These are phyloP conservation scores for Psophia crepitans DNA, from an alignment of 2,113 vertebrate species.

Conservation along the genomic window DNA sequence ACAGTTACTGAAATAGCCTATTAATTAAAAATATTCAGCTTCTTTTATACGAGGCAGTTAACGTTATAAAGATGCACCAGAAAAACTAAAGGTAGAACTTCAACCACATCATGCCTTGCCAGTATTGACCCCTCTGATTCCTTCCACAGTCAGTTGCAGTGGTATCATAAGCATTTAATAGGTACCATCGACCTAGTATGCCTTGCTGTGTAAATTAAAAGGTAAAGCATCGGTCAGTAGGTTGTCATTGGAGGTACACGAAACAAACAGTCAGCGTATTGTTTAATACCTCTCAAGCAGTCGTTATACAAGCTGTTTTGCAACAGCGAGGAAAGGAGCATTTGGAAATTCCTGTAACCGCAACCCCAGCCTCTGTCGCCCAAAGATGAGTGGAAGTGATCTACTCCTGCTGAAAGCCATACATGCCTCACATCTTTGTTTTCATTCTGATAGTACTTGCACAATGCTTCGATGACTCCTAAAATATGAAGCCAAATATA, in stretches of 20 bases:
- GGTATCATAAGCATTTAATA: neutral
- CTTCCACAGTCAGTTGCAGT: neutral
- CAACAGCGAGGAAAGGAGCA: conserved; percentile 88
- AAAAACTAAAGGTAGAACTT: neutral
- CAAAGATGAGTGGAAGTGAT: conserved; percentile 86
- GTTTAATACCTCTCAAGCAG: conserved; percentile 78
- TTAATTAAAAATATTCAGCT: neutral
- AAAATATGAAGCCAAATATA: neutral
- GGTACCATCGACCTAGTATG: neutral
- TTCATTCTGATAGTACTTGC: conserved; percentile 79
- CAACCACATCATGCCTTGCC: neutral
- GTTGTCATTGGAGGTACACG: neutral
- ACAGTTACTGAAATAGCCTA: neutral
- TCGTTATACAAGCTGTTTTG: conserved; percentile 74
- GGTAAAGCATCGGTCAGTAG: neutral
- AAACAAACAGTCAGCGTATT: neutral
- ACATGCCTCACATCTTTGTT: conserved; percentile 78
- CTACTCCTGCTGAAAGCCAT: conserved; percentile 85
- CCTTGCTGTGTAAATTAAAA: neutral
- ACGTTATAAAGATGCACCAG: neutral
- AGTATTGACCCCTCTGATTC: neutral
- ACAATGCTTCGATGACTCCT: conserved; percentile 83
- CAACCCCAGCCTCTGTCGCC: conserved; percentile 95
- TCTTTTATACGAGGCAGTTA: neutral
- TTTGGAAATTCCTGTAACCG: conserved; percentile 96